A percentile compares a stretch with the other conserved stretches of the same genome.
Evolutionary conservation across 2,888 invertebrate species (phyloP).

Genomic region (Drosophila sordidula): DNA sequence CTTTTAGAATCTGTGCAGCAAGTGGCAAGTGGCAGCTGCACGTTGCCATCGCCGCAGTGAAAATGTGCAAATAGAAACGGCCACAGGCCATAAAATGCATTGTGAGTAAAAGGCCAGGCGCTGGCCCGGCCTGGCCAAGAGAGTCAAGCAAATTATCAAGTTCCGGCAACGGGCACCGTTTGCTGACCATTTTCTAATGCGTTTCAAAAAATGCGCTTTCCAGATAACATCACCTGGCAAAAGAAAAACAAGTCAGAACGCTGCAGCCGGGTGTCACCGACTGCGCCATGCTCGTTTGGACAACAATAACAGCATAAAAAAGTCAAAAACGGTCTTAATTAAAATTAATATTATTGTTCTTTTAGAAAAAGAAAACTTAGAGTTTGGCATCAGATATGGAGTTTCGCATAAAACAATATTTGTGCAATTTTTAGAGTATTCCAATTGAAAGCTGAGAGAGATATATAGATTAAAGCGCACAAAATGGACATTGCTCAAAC

Average conservation of each 20-base stretch:
- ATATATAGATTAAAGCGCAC: too few relatives aligned
- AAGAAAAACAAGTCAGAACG: background rate
- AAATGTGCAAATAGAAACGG: slow-evolving; percentile 72
- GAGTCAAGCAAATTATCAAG: slow-evolving; percentile 58
- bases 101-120: slow-evolving; percentile 49
- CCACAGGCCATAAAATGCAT: slow-evolving; percentile 52
- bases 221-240: slow-evolving; percentile 46
- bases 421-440: too few relatives aligned
- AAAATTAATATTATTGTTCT: background rate
- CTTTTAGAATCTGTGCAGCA: slow-evolving; percentile 43
- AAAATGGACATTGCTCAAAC: background rate
- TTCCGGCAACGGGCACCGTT: slow-evolving; percentile 62
- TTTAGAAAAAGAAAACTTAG: too few relatives aligned
- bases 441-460: too few relatives aligned
- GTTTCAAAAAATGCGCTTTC: slow-evolving; percentile 50
- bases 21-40: slow-evolving; percentile 14
- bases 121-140: slow-evolving; percentile 19
- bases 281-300: too few relatives aligned
- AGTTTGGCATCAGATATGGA: too few relatives aligned
- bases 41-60: slow-evolving; percentile 46
- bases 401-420: too few relatives aligned
- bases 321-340: too few relatives aligned
- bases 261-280: too few relatives aligned
- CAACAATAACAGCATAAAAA: too few relatives aligned
- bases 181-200: slow-evolving; percentile 43